phyloP scores from a whole-genome alignment of 2,888 invertebrate genomes.

The Diogma glabrata region DNA sequence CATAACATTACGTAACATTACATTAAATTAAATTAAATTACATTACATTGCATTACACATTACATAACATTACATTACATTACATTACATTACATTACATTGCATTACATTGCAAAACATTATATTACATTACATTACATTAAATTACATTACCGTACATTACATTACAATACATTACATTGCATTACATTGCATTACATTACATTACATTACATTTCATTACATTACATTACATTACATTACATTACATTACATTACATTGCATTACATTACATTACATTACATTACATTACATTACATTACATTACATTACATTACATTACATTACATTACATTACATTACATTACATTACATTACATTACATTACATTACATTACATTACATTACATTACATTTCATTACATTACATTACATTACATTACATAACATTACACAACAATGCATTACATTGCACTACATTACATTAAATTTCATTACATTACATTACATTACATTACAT shows the following conservation, averaged over 20 bases:
- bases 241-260: neutral
- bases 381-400: slow-evolving; percentile 10
- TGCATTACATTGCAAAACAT: neutral
- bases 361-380: slow-evolving; percentile 3
- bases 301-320: slow-evolving; percentile 3
- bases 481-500: slow-evolving; percentile 19
- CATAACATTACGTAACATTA: neutral
- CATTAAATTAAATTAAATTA: neutral
- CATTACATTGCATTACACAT: neutral
- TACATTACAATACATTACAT: neutral
- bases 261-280: slow-evolving; percentile 2
- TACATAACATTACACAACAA: slow-evolving; percentile 9
- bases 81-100: neutral
- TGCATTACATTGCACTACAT: slow-evolving; percentile 10
- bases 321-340: slow-evolving; percentile 5
- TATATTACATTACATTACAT: neutral
- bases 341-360: slow-evolving; percentile 1
- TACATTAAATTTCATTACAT: slow-evolving; percentile 25
- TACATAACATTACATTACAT: neutral
- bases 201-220: neutral
- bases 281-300: slow-evolving; percentile 2
- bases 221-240: neutral
- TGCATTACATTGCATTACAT: neutral
- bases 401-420: slow-evolving; percentile 11
- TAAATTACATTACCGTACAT: neutral